A percentile compares a stretch with the other conserved stretches of the same genome.
Evolutionary conservation across 2,797 vertebrate species (phyloP).

Genomic region (Tokudaia muenninki): DNA sequence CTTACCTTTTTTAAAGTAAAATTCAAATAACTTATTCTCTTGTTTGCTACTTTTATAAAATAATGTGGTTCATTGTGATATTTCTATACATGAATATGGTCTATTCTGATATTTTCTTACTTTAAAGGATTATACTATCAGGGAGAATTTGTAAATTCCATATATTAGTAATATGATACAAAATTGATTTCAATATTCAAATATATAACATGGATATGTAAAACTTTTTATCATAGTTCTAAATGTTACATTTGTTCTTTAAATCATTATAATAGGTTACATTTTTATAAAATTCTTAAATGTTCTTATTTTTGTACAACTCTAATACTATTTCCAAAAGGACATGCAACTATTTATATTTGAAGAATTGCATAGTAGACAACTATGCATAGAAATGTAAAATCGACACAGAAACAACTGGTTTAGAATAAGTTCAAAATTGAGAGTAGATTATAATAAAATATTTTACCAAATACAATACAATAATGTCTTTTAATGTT

Average conservation of each 20-base stretch:
- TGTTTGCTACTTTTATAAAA: no score
- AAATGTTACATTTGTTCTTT: neutral
- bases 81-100: neutral
- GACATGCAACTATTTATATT: neutral
- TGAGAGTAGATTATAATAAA: slow-evolving; percentile 21
- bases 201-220: neutral
- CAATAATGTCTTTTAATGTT: neutral
- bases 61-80: neutral
- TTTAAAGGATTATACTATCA: neutral
- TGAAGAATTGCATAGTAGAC: neutral
- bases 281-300: neutral
- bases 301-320: neutral
- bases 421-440: neutral
- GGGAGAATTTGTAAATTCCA: neutral
- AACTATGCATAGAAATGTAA: neutral
- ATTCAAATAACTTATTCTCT: neutral
- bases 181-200: neutral
- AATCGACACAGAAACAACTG: neutral
- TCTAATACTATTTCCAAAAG: neutral
- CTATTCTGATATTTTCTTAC: neutral
- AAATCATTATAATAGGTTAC: neutral
- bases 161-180: neutral
- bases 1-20: neutral
- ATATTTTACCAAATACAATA: neutral
- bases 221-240: neutral